Base-by-base conservation (phyloP, 2,113 vertebrate genomes). In the Brachyhypopomus occidentalis region DNA sequence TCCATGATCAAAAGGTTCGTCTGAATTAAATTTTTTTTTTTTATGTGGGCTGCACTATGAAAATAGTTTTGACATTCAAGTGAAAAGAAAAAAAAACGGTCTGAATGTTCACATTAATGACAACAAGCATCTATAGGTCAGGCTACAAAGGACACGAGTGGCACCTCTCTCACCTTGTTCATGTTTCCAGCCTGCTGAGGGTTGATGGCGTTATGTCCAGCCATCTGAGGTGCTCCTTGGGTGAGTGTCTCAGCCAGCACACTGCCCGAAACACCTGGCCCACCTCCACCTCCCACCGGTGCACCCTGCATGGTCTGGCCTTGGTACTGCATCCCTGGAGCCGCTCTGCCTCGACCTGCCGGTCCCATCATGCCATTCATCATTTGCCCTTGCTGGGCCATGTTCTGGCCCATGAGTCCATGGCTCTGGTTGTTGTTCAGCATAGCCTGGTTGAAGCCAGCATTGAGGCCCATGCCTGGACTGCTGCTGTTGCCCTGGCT, bases 341-440 rank as follows among this genome's bases (percentile, higher is more conserved):
- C 92, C 72, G 94, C 94, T 87, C 97, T 92, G 83, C 96, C 96
- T 89, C 96, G 91, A 80, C 95, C 96, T 64, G 93, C 94, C 74
- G 95, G 90, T 84, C 95, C 96, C 72, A 98, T 92, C 81, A 94
- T 93, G 82, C 97, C 97, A 77, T 99, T 99, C 94, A 99, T 95
- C 86, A 98, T 95, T 89, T 95, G 97, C 84, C 96, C 95, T 71
- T 94, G 92, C 85, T 79, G 83, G 52, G 93, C 90, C 89, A 93
- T 93, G 87, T 91, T 91, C 88, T 95, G 96, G 84, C 92, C 95
- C 94, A 97, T 93, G 88, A 96, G 94, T 81, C 89, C 93, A 83
- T 97, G 97, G 87, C 92, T 92, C 90, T 95, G 96, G 89, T 93
- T 96, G 89, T 94, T 97, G 90, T 95, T 97, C 91, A 97, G 90